Evolutionary conservation across 2,888 invertebrate species (phyloP), one percentile per base, ranked within the genome.

Genomic region (Nephrotoma appendiculata): DNA sequence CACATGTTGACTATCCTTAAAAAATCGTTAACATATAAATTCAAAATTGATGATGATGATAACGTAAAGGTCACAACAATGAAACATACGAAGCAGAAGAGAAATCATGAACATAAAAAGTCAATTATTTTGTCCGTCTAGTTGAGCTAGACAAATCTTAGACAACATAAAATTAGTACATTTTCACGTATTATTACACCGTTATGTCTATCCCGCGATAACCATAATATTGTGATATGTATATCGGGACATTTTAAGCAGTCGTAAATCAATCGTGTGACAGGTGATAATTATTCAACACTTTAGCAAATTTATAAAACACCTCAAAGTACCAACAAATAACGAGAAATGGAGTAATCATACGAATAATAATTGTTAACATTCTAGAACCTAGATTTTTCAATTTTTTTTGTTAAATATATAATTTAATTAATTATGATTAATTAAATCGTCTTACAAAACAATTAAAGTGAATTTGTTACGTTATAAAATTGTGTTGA

Each of bases 371-470:
- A 48, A 12, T 48, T 48, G n/a, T 6, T 52, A 52, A 71, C 31
- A 71, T 31, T 71, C 11, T 71, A n/a, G 52, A 57, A 48, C 48
- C 31, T 83, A 41, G 41, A 83, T 83, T 84, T 84, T 43, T 15
- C 84, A 42, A 15, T 43, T 84, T 41, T 84, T 42, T 84, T 84
- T 42, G 84, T 84, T 84, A 43, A 42, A 1, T 42, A 6, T 71
- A 11, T 71, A 71, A 42, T 43, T 15, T 84, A 84, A 84, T 84
- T 84, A 84, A 84, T 84, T 84, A 84, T 84, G 43, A 43, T 84
- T 84, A 84, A 84, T 84, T 84, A 84, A 84, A 84, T 84, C 84
- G 84, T 84, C 84, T 84, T 84, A 84, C 84, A 84, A 84, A 84
- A 84, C 84, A 84, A 84, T 84, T 84, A 84, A 84, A 15, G 15